Percentiles rank a stretch among this genome's conserved stretches.
Conservation (phyloP, 30 jellyfish, hydroid and myxozoan species). For the Clytia hemisphaerica region DNA sequence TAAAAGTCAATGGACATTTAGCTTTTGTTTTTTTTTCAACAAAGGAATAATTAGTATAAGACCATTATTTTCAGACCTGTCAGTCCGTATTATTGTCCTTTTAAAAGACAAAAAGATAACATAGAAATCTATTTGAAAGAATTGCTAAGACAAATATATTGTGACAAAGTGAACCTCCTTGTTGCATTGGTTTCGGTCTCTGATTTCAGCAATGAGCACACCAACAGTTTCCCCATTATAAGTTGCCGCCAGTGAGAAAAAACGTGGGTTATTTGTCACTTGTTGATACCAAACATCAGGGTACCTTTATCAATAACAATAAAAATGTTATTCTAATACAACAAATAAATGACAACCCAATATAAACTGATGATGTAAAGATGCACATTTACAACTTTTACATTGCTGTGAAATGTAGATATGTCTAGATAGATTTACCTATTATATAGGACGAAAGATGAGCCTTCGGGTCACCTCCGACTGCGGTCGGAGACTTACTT, state of each 20-base stretch:
- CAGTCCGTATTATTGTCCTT: no score
- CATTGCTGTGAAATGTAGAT: no score
- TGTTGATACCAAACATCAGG: constrained; percentile 94
- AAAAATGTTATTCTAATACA: background rate
- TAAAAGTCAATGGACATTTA: no score
- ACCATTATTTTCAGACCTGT: no score
- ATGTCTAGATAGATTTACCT: no score
- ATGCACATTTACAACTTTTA: background rate
- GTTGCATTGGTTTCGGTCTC: constrained; percentile 50
- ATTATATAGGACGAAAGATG: no score
- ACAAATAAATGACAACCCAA: background rate
- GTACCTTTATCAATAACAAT: constrained; percentile 35
- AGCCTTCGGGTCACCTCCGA: no score
- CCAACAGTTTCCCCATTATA: constrained; percentile 60
- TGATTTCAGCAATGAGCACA: constrained; percentile 73
- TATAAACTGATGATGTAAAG: background rate
- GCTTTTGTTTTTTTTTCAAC: no score
- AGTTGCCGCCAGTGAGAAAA: constrained; percentile 76
- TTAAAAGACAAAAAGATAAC: background rate
- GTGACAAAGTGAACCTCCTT: constrained; percentile 49
- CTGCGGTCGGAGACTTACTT: no score
- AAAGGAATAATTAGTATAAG: no score
- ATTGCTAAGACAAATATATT: background rate
- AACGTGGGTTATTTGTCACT: constrained; percentile 66
- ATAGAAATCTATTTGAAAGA: background rate